These are phyloP conservation scores for Ptychobarbus kaznakovi DNA, from an alignment of 2,797 vertebrate species.

Conservation along the genomic window DNA sequence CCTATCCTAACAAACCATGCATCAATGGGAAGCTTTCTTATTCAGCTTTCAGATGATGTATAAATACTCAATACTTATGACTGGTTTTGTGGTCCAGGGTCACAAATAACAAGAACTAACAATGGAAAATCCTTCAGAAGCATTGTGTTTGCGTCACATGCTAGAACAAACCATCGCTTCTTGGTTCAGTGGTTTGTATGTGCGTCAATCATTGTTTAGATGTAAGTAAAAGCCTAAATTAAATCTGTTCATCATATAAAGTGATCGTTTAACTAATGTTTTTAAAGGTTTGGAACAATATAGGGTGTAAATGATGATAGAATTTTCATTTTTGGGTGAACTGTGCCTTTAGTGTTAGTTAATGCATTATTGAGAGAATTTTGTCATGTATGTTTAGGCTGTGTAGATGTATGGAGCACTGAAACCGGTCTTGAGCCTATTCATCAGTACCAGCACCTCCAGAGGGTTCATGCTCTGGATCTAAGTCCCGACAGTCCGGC, in stretches of 20 bases:
- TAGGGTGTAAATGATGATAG: neutral
- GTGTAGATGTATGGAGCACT: conserved; percentile 90
- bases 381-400: conserved; percentile 71
- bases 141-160: too few species aligned
- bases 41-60: too few species aligned
- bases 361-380: neutral
- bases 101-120: neutral
- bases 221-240: too few species aligned
- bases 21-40: too few species aligned
- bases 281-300: neutral
- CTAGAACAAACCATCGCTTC: too few species aligned
- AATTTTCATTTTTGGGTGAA: neutral
- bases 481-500: conserved; percentile 77
- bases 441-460: conserved; percentile 85
- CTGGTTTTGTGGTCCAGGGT: too few species aligned
- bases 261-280: too few species aligned
- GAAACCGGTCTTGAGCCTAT: conserved; percentile 84
- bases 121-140: neutral
- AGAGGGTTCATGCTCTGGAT: conserved; percentile 82
- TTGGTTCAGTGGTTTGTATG: too few species aligned
- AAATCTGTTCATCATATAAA: too few species aligned
- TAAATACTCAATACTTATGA: too few species aligned
- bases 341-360: neutral
- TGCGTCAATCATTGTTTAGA: too few species aligned
- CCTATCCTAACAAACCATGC: too few species aligned